phyloP scores from a whole-genome alignment of 2,113 vertebrate species.

The Ameiurus melas region DNA sequence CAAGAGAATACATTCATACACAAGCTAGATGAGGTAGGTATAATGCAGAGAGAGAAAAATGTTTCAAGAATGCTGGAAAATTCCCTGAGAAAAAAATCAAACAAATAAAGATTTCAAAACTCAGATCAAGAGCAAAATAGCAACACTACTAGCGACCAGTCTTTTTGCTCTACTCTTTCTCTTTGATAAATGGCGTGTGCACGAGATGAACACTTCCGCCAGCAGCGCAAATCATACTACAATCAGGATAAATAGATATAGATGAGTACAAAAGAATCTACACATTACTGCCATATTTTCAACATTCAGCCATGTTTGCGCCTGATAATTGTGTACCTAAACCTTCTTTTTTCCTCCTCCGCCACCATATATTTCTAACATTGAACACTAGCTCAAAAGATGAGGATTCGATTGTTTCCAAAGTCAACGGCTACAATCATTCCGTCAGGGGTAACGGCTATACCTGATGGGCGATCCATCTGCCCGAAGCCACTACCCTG shows the following conservation, averaged over 20 bases:
- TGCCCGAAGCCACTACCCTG: conserved; percentile 96
- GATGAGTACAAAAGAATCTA: conserved; percentile 34
- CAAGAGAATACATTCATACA: conserved; percentile 93
- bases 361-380: conserved; percentile 27
- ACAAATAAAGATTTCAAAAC: conserved; percentile 52
- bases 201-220: conserved; percentile 34
- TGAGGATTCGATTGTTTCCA: conserved; percentile 97
- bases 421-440: conserved; percentile 98
- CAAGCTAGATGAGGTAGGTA: conserved; percentile 98
- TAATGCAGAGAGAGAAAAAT: conserved; percentile 83
- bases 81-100: conserved; percentile 91
- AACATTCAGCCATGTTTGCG: conserved; percentile 47
- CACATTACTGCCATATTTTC: conserved; percentile 30
- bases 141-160: conserved; percentile 23
- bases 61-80: conserved; percentile 81
- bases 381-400: conserved; percentile 77
- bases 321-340: conserved; percentile 52
- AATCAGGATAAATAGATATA: conserved; percentile 45
- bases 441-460: conserved; percentile 93
- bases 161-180: conserved; percentile 42
- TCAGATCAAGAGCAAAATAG: conserved; percentile 51
- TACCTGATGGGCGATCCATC: conserved; percentile 98
- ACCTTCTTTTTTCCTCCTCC: conserved; percentile 37
- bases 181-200: conserved; percentile 42
- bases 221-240: conserved; percentile 47